A percentile compares a stretch with the other conserved stretches of the same genome.
Conservation (phyloP, 2,113 vertebrate genomes). For the Muntiacus muntjak region DNA sequence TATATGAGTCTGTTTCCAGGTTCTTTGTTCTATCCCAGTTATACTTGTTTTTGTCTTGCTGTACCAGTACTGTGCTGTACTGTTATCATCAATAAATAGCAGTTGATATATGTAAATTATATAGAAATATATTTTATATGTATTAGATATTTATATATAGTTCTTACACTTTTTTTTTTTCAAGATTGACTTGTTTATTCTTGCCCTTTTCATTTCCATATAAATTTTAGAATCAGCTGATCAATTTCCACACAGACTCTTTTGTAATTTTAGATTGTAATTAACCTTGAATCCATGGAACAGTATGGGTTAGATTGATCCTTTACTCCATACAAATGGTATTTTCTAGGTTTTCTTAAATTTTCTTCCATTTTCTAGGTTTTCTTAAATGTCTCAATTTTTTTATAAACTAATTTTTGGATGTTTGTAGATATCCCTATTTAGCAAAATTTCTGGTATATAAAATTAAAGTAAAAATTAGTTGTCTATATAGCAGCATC, state of each 20-base stretch:
- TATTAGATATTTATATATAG: not conserved
- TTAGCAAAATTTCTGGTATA: not conserved
- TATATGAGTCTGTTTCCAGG: not conserved
- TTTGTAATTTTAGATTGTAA: not conserved
- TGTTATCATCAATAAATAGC: not conserved
- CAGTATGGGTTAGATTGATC: not conserved
- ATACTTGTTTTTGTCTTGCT: not conserved
- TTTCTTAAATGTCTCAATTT: not conserved
- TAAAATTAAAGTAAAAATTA: slow-evolving; percentile 22
- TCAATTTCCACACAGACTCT: not conserved
- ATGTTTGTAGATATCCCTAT: not conserved
- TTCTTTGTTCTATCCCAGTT: not conserved
- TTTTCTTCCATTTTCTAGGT: not conserved
- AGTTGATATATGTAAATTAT: not conserved
- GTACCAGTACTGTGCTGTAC: not conserved
- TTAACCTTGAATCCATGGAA: not conserved
- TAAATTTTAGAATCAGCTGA: not conserved
- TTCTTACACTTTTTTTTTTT: not conserved
- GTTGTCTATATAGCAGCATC: not conserved
- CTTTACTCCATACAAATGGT: not conserved
- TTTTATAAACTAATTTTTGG: not conserved
- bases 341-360: not conserved
- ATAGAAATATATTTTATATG: not conserved
- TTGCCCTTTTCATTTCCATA: not conserved
- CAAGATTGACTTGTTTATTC: not conserved